These are phyloP conservation scores for Rotaria magnacalcarata DNA, from an alignment of 2,888 invertebrate species.

Conservation along the genomic window DNA sequence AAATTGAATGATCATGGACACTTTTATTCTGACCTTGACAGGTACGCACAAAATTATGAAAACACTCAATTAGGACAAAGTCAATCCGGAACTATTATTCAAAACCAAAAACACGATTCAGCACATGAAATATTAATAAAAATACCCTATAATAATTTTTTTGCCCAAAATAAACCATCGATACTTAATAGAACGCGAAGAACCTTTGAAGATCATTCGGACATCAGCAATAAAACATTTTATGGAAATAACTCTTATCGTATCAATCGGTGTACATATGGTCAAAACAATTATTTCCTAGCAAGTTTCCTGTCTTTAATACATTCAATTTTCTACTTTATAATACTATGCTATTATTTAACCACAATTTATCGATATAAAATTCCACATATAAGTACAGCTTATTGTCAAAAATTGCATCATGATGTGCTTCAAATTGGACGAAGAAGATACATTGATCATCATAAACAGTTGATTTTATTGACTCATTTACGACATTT, in stretches of 20 bases:
- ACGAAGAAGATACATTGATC: background rate
- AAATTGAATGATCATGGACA: background rate
- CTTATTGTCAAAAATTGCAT: background rate
- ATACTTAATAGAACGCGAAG: background rate
- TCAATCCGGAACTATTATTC: background rate
- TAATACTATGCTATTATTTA: background rate
- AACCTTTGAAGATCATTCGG: background rate
- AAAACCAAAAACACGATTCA: background rate
- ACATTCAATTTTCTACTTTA: conserved; percentile 16
- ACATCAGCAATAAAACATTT: background rate
- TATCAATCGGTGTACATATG: conserved; percentile 18
- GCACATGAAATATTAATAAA: background rate
- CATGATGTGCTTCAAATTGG: background rate
- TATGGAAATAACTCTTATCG: background rate
- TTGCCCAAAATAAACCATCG: background rate
- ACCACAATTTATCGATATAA: background rate
- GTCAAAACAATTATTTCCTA: background rate
- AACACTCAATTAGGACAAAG: background rate
- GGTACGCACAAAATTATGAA: background rate
- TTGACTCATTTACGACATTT: conserved; percentile 11
- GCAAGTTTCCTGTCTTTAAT: background rate
- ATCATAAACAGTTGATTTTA: background rate
- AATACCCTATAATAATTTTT: background rate
- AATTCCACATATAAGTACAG: background rate
- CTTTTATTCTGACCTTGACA: background rate